These are phyloP conservation scores for Cryptoblepharus egeriae DNA, from an alignment of 2,797 vertebrate genomes.

Conservation along the genomic window DNA sequence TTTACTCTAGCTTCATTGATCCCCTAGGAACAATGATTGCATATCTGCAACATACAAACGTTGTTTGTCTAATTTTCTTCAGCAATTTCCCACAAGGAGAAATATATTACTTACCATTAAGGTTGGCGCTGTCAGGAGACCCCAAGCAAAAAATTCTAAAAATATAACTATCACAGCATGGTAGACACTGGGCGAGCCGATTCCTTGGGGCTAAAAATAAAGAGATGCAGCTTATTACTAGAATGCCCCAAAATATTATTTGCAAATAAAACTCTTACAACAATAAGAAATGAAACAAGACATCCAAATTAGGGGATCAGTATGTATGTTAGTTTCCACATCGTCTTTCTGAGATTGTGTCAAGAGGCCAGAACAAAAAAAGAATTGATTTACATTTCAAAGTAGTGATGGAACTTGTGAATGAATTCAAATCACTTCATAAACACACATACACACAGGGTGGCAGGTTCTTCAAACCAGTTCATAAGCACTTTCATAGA, in stretches of 20 bases:
- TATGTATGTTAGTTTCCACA: not conserved
- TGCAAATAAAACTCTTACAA: not conserved
- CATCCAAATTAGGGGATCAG: not conserved
- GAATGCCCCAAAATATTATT: not conserved
- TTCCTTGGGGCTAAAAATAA: constrained; percentile 83
- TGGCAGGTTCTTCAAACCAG: too few species aligned
- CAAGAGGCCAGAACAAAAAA: too few species aligned
- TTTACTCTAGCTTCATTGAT: too few species aligned
- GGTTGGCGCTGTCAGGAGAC: constrained; percentile 93
- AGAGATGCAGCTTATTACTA: constrained; percentile 13
- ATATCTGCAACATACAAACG: not conserved
- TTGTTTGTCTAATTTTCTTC: not conserved
- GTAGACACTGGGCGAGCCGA: constrained; percentile 88
- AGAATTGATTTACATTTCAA: too few species aligned
- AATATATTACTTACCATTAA: constrained; percentile 84
- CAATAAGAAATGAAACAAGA: not conserved
- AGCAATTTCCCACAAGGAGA: not conserved
- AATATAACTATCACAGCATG: constrained; percentile 98
- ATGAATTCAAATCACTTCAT: too few species aligned
- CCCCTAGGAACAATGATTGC: too few species aligned
- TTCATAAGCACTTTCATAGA: too few species aligned
- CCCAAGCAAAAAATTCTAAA: constrained; percentile 98
- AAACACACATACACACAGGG: too few species aligned
- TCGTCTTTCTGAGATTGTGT: too few species aligned
- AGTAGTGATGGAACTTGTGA: too few species aligned